Percentiles rank a stretch among this genome's conserved stretches.
phyloP scores from a whole-genome alignment of 1,140 invertebrate species.

The Macrotrachela quadricornifera region DNA sequence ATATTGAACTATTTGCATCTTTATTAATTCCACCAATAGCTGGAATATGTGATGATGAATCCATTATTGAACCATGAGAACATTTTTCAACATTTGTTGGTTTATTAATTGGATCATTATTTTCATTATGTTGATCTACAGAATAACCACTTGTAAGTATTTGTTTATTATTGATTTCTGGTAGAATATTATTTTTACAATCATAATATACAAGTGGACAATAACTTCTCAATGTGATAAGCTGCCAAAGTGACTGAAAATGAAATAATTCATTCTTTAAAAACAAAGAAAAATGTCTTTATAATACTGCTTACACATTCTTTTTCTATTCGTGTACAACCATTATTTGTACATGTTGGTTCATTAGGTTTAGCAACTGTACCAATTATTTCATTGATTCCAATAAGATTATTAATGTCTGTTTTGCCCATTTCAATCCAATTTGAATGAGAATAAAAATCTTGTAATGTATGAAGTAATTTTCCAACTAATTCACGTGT shows the following conservation, averaged over 20 bases:
- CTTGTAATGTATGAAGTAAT: conserved; percentile 8
- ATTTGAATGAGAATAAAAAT: conserved; percentile 8
- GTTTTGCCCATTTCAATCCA: conserved; percentile 9
- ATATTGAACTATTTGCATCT: background rate
- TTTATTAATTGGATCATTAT: background rate
- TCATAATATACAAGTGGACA: conserved; percentile 4
- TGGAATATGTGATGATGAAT: background rate
- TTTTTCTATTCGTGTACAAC: background rate
- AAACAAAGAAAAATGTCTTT: no score
- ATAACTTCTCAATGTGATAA: background rate
- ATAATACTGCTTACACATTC: background rate
- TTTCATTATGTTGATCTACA: background rate
- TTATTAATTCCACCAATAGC: background rate
- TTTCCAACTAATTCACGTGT: background rate
- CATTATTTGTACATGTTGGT: background rate
- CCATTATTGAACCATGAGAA: background rate
- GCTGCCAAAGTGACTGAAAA: background rate
- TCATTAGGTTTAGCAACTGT: background rate
- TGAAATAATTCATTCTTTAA: no score
- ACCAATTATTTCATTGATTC: background rate
- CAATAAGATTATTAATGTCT: background rate
- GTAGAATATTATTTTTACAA: conserved; percentile 1
- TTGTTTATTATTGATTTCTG: background rate
- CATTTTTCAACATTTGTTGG: background rate
- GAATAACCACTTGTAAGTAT: no score